phyloP scores from a whole-genome alignment of 2,888 invertebrate genomes.

The Eledona agricola region DNA sequence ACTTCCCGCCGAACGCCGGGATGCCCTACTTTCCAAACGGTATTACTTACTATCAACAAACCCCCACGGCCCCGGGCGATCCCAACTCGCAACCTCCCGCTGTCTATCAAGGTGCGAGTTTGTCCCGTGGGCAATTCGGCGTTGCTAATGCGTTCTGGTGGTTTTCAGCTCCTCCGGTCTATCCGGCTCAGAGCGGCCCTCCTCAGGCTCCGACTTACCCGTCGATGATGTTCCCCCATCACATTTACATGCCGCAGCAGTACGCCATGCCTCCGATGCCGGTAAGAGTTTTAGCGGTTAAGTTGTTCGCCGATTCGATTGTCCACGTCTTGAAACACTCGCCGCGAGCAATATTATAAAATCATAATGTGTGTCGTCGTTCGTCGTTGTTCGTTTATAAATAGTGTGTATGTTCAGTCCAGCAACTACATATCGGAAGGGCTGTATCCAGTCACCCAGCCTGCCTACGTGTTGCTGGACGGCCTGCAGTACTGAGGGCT shows the following conservation, averaged over 20 bases:
- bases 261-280: conserved; percentile 62
- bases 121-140: not conserved
- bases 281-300: conserved; percentile 52
- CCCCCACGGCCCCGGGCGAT: conserved; percentile 49
- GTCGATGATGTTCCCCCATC: conserved; percentile 61
- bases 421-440: conserved; percentile 64
- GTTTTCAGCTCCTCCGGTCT: conserved; percentile 56
- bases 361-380: too few relatives aligned
- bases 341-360: conserved; percentile 30
- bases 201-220: conserved; percentile 59
- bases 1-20: conserved; percentile 60
- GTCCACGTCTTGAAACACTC: conserved; percentile 27
- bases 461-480: conserved; percentile 70
- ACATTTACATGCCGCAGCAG: conserved; percentile 63
- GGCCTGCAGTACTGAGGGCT: conserved; percentile 71
- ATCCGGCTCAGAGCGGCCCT: conserved; percentile 58
- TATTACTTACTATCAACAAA: conserved; percentile 58
- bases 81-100: conserved; percentile 55
- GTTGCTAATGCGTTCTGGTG: not conserved
- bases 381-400: conserved; percentile 34
- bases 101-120: conserved; percentile 58
- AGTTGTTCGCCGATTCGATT: not conserved
- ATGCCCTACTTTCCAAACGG: conserved; percentile 60
- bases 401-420: conserved; percentile 55
- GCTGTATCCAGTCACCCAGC: conserved; percentile 68